These are phyloP conservation scores for Rhodophaea formosa DNA, from an alignment of 2,888 invertebrate species.

Conservation along the genomic window DNA sequence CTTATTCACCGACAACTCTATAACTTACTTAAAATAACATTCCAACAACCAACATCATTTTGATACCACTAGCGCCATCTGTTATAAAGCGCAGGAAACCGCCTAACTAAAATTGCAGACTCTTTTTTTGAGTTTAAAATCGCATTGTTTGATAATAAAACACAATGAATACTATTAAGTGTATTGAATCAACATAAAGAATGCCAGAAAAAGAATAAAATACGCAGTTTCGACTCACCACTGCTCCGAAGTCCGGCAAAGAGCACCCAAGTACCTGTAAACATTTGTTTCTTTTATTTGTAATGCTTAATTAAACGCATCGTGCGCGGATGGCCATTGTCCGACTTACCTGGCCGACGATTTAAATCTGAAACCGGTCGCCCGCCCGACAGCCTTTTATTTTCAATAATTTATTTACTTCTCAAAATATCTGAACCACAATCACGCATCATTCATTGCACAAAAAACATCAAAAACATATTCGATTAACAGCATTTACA, in stretches of 20 bases:
- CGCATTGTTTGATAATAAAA: conserved; percentile 14
- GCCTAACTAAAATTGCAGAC: conserved; percentile 22
- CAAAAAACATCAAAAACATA: conserved; percentile 34
- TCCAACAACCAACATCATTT: conserved; percentile 22
- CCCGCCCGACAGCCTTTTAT: conserved; percentile 62
- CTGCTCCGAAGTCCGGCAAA: conserved; percentile 21
- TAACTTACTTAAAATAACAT: neutral
- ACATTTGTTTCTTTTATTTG: conserved; percentile 55
- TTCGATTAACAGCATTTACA: conserved; percentile 24
- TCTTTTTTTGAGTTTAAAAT: conserved; percentile 10
- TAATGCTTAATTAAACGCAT: conserved; percentile 74
- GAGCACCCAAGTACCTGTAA: conserved; percentile 27
- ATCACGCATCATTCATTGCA: conserved; percentile 50
- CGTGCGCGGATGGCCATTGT: conserved; percentile 71
- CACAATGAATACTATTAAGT: conserved; percentile 12
- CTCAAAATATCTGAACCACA: conserved; percentile 54
- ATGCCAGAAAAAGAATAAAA: conserved; percentile 10
- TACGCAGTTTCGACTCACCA: conserved; percentile 21
- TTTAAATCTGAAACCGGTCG: conserved; percentile 69
- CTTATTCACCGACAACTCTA: neutral
- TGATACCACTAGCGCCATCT: conserved; percentile 58
- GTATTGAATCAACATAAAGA: conserved; percentile 6
- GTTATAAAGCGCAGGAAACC: conserved; percentile 25
- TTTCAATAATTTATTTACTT: conserved; percentile 61
- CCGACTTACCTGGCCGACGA: conserved; percentile 69